Percentiles rank a stretch among this genome's conserved stretches.
phyloP scores from a whole-genome alignment of 2,888 invertebrate species.

The Clunio marinus region DNA sequence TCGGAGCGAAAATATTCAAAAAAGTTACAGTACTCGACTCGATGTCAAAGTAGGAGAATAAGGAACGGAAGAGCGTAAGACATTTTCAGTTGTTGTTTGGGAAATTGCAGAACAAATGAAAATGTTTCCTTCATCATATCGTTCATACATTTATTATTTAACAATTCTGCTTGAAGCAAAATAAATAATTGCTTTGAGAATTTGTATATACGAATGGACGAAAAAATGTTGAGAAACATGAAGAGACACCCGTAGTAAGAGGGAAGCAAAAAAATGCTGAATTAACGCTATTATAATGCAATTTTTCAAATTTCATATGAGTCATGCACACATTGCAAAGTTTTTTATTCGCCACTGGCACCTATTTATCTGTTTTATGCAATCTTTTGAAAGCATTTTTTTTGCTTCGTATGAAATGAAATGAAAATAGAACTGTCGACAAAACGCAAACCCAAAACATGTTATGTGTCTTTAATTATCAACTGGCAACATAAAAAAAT shows the following conservation, averaged over 20 bases:
- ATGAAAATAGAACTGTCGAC: neutral
- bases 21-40: neutral
- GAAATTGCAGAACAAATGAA: constrained; percentile 19
- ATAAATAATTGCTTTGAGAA: constrained; percentile 22
- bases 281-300: constrained; percentile 37
- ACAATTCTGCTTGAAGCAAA: constrained; percentile 20
- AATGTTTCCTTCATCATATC: no score
- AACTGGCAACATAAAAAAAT: neutral
- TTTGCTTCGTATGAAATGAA: neutral
- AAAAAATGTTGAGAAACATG: neutral
- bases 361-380: neutral
- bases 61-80: neutral
- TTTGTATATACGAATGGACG: no score
- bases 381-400: neutral
- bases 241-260: no score
- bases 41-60: neutral
- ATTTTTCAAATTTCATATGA: constrained; percentile 29
- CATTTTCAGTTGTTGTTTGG: neutral
- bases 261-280: constrained; percentile 35
- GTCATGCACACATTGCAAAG: neutral
- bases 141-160: constrained; percentile 29
- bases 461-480: constrained; percentile 12
- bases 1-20: constrained; percentile 12
- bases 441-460: neutral
- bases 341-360: neutral